Conservation (phyloP, 1,140 invertebrate genomes). For the Caenorhabditis tropicalis region DNA sequence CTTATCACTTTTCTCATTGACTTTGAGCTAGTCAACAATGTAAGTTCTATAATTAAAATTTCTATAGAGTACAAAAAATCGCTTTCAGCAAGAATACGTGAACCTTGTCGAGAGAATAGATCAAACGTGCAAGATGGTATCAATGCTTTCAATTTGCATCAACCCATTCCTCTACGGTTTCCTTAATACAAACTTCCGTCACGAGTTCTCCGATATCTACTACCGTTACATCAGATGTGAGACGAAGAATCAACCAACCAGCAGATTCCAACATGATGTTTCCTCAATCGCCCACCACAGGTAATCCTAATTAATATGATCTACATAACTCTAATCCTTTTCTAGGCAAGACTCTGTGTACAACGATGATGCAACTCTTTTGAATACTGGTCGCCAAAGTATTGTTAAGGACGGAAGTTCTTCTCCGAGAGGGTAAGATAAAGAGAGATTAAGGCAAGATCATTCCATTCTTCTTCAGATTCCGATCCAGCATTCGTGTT, state of each 20-base stretch:
- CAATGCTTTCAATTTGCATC: constrained; percentile 71
- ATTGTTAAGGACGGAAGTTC: not conserved
- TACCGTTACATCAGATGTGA: constrained; percentile 56
- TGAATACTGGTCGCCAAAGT: not conserved
- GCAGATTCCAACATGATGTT: constrained; percentile 13
- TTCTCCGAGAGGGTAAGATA: not conserved
- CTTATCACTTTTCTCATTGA: constrained; percentile 68
- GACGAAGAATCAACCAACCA: not conserved
- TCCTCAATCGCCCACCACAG: constrained; percentile 28
- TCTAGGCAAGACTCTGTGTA: constrained; percentile 28
- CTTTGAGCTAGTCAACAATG: constrained; percentile 61
- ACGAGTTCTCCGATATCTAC: constrained; percentile 71
- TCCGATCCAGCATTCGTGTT: not conserved
- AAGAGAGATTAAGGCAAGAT: not conserved
- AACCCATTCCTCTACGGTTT: constrained; percentile 72
- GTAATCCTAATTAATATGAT: not conserved
- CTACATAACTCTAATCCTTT: not conserved
- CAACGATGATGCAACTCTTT: constrained; percentile 12
- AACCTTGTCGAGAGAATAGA: constrained; percentile 68
- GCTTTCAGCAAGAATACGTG: constrained; percentile 62
- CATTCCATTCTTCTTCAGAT: not conserved
- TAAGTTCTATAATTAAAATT: not conserved
- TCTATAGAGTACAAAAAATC: too few relatives aligned
- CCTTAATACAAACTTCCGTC: constrained; percentile 70
- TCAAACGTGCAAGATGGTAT: constrained; percentile 69